Conservation (phyloP, 2,797 vertebrate species). For the Denticeps clupeoides region DNA sequence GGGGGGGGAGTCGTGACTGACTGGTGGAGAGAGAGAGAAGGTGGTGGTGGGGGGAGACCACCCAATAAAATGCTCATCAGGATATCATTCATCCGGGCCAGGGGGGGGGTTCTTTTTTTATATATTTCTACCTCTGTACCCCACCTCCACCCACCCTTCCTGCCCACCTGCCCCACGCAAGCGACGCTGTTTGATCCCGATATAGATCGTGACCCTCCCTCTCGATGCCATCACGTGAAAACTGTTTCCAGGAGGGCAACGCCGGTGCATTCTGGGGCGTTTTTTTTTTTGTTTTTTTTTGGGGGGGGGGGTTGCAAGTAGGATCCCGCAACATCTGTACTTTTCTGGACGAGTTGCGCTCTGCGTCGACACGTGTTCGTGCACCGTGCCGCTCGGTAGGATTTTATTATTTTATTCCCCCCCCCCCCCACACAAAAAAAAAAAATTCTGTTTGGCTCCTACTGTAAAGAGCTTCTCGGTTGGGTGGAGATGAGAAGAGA, state of each 20-base stretch:
- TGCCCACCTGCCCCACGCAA: conserved; percentile 54
- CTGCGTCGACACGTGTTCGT: no score
- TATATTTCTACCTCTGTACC: conserved; percentile 42
- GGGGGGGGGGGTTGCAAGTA: no score
- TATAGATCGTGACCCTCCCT: conserved; percentile 88
- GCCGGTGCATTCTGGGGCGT: conserved; percentile 27
- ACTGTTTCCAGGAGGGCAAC: conserved; percentile 62
- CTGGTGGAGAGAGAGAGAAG: conserved; percentile 82
- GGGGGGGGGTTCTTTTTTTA: conserved; percentile 50
- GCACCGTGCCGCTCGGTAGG: no score
- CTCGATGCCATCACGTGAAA: conserved; percentile 77
- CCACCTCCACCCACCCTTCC: conserved; percentile 26
- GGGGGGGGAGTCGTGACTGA: conserved; percentile 96
- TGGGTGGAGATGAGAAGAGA: no score
- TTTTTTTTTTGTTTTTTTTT: no score
- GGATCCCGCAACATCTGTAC: no score
- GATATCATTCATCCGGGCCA: conserved; percentile 56
- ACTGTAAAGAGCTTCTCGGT: no score
- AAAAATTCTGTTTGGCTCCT: no score
- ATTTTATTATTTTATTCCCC: no score
- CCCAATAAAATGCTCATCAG: conserved; percentile 66
- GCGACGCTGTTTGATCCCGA: conserved; percentile 57
- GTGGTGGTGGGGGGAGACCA: conserved; percentile 67
- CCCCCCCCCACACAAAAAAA: no score
- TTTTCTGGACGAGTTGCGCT: no score